Evolutionary conservation across 2,888 invertebrate genomes (phyloP).

Genomic region (Heterodera filipjevi): DNA sequence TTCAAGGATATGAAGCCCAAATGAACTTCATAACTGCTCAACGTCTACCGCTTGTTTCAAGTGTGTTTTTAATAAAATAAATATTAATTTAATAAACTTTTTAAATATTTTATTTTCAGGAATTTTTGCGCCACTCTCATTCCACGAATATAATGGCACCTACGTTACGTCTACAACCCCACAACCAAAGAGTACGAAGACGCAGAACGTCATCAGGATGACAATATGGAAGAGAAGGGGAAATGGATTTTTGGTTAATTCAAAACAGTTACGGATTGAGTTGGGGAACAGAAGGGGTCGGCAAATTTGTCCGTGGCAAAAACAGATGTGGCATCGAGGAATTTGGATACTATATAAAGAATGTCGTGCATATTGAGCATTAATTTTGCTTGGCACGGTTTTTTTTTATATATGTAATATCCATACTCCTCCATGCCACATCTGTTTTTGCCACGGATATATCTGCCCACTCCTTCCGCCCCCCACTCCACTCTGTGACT

Average conservation of each 20-base stretch:
- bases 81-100: not conserved
- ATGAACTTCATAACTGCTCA: not conserved
- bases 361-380: not conserved
- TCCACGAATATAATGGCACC: not conserved
- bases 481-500: too few species aligned
- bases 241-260: not conserved
- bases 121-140: not conserved
- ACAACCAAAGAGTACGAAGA: not conserved
- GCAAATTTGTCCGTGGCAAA: not conserved
- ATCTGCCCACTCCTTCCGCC: not conserved
- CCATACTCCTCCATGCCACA: not conserved
- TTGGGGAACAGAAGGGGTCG: not conserved
- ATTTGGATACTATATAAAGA: not conserved
- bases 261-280: not conserved
- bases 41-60: not conserved
- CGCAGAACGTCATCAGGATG: not conserved
- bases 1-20: not conserved
- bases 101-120: not conserved
- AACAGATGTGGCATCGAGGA: not conserved
- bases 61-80: not conserved
- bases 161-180: not conserved
- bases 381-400: not conserved
- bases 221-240: not conserved
- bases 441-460: not conserved
- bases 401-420: not conserved